Evolutionary conservation across 2,888 invertebrate genomes (phyloP), one percentile per base, ranked within the genome.

Genomic region (Leptinotarsa rubiginosa): DNA sequence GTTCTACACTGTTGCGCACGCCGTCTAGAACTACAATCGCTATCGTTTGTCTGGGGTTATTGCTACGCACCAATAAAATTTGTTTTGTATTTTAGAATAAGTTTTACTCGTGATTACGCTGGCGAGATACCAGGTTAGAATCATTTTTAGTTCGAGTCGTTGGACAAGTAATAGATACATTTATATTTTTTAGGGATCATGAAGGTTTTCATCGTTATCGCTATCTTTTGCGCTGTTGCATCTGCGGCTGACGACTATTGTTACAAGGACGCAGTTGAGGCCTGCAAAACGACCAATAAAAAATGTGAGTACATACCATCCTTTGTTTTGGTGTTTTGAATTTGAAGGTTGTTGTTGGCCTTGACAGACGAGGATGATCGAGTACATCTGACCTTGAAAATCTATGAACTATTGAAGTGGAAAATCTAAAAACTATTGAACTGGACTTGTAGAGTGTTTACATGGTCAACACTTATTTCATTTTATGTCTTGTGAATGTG

Each of bases 201-300:
- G 93, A 92, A 92, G 89, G 78, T 78, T 78, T 85, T 92, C 76
- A 85, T 88, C 78, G 83, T 90, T 81, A 86, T 91, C 20, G 88
- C 88, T 75, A 83, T 88, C 74, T 83, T 85, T 59, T 89, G 90
- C 73, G 87, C 88, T 10, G 89, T 80, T 47, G 83, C 78, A 47
- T 79, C 78, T 47, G 82, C 84, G 41, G 80, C 82, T 59, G 82
- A 89, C 3, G 91, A 93, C 73, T 89, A 88, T 71, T 94, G 94
- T 87, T 93, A 92, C 85, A 89, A 89, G 47, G 88, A 91, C 41
- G 87, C 87, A 67, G 90, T 91, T 77, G 92, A 92, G 76, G 89
- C 89, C 7, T 89, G 90, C 67, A 88, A 87, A 41, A 87, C 86
- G 64, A 86, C 86, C 56, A 86, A 85, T 65, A 86, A 85, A 78